These are phyloP conservation scores for Netta rufina DNA, from an alignment of 2,797 vertebrate species.

Conservation along the genomic window DNA sequence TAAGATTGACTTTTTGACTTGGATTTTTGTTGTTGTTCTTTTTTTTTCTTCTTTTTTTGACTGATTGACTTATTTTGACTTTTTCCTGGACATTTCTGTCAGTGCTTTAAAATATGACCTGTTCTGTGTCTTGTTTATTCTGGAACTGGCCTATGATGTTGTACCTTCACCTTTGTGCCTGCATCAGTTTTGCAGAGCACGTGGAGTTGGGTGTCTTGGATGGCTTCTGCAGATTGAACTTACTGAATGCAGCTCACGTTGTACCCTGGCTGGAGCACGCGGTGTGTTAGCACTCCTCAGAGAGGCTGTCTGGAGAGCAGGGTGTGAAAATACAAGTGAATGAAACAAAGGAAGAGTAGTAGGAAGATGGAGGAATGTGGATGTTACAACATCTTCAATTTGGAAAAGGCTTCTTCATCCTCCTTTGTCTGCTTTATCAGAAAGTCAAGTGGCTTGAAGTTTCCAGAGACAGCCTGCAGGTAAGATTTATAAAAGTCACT, in stretches of 20 bases:
- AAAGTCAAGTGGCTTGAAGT: background rate
- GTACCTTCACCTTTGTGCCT: background rate
- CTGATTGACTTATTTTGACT: background rate
- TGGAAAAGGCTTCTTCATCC: fast-evolving
- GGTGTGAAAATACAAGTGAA: background rate
- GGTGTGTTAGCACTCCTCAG: background rate
- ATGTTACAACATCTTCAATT: background rate
- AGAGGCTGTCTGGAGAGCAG: background rate
- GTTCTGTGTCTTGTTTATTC: background rate
- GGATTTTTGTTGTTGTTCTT: background rate
- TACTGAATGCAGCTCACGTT: background rate
- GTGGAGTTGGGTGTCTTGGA: background rate
- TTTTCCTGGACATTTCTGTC: background rate
- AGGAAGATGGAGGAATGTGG: background rate
- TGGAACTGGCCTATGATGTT: background rate
- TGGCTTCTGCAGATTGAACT: background rate
- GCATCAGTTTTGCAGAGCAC: background rate
- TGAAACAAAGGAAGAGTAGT: background rate
- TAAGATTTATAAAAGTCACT: background rate
- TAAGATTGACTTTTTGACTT: background rate
- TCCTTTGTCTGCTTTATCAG: background rate
- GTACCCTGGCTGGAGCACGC: background rate
- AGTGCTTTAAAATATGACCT: background rate
- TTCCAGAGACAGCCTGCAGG: background rate
- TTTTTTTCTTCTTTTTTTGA: background rate